Conservation (phyloP, 2,113 vertebrate genomes). For the Pagrus major region DNA sequence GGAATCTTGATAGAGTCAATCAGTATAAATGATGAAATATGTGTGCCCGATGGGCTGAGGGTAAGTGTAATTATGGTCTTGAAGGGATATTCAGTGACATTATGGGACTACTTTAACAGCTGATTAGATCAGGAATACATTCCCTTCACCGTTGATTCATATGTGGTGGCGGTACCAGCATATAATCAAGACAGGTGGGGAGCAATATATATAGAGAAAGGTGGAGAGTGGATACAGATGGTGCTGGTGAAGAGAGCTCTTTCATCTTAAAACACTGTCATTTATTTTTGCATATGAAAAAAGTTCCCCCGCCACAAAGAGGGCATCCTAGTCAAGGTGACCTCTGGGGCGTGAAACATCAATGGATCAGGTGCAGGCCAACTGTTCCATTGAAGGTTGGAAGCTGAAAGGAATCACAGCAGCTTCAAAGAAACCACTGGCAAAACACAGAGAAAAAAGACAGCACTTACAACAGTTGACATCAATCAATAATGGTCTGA, state of each 20-base stretch:
- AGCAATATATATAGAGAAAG: conserved; percentile 20
- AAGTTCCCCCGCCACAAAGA: conserved; percentile 46
- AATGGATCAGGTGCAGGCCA: conserved; percentile 72
- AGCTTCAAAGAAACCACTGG: conserved; percentile 70
- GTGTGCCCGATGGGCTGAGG: conserved; percentile 37
- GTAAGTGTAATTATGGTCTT: conserved; percentile 61
- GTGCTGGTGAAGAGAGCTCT: conserved; percentile 13
- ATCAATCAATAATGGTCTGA: conserved; percentile 69
- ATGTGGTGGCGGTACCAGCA: conserved; percentile 1
- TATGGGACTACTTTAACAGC: conserved; percentile 50
- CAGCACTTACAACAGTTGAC: conserved; percentile 63
- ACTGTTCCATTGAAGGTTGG: conserved; percentile 64
- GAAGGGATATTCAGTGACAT: conserved; percentile 52
- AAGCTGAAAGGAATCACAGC: conserved; percentile 54
- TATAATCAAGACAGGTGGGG: conserved; percentile 35
- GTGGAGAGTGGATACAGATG: conserved; percentile 23
- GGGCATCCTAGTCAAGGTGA: conserved; percentile 54
- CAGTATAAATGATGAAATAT: conserved; percentile 59
- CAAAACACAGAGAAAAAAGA: conserved; percentile 52
- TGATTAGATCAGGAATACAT: conserved; percentile 60
- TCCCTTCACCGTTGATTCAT: conserved; percentile 30
- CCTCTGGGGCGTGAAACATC: conserved; percentile 66
- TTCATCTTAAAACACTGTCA: conserved; percentile 57
- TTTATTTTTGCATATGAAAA: conserved; percentile 68
- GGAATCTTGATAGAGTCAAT: conserved; percentile 41